These are phyloP conservation scores for Lycodopsis pacificus DNA, from an alignment of 2,797 vertebrate species.

Conservation along the genomic window DNA sequence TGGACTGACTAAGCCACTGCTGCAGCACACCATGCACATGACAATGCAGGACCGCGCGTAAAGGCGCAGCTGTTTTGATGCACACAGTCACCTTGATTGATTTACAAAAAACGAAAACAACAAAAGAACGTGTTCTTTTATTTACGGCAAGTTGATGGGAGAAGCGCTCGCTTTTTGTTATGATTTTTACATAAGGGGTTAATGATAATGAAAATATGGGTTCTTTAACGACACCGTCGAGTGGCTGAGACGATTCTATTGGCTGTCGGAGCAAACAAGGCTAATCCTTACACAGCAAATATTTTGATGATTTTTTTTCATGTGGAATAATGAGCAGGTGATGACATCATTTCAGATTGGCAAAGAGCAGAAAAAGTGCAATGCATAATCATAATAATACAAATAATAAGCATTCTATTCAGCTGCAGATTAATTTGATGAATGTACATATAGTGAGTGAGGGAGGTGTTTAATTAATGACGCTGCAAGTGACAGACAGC, in stretches of 20 bases:
- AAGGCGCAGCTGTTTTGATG: slow-evolving; percentile 45
- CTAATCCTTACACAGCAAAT: slow-evolving; percentile 80
- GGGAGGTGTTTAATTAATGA: slow-evolving; percentile 38
- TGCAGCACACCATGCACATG: slow-evolving; percentile 62
- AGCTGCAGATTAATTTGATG: not conserved
- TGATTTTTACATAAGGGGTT: slow-evolving; percentile 6
- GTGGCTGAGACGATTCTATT: slow-evolving; percentile 57
- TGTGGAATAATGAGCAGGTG: slow-evolving; percentile 54
- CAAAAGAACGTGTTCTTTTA: not conserved
- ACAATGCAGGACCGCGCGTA: slow-evolving; percentile 68
- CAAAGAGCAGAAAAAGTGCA: no score
- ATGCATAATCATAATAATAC: not conserved
- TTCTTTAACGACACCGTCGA: slow-evolving; percentile 52
- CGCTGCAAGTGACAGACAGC: slow-evolving; percentile 40
- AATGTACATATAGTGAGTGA: not conserved
- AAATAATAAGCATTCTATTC: not conserved
- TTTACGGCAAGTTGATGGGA: not conserved
- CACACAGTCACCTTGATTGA: not conserved
- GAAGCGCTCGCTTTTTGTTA: not conserved
- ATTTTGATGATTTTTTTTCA: slow-evolving; percentile 51
- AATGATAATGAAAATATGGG: slow-evolving; percentile 22
- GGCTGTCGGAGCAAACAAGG: slow-evolving; percentile 60
- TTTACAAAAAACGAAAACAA: not conserved
- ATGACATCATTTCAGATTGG: not conserved
- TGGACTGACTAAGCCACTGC: slow-evolving; percentile 61